These are phyloP conservation scores for Lepidochitona cinerea DNA, from an alignment of 2,888 invertebrate species.

Conservation along the genomic window DNA sequence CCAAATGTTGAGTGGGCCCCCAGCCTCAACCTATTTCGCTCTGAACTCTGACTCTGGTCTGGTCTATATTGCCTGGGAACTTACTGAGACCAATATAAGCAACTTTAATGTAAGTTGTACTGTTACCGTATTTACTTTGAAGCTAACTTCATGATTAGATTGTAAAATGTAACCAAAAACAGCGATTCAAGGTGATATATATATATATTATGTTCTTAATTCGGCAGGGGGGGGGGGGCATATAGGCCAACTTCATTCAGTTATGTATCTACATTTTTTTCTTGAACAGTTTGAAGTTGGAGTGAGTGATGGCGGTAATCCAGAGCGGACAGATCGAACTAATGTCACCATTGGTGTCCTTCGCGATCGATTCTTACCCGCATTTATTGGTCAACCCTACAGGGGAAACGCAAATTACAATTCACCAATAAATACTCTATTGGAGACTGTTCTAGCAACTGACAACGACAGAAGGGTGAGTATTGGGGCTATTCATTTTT, in stretches of 20 bases:
- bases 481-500: too few relatives aligned
- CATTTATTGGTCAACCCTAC: conserved; percentile 41
- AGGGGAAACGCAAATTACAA: conserved; percentile 27
- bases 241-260: too few relatives aligned
- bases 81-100: not conserved
- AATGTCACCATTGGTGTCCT: conserved; percentile 48
- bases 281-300: conserved; percentile 57
- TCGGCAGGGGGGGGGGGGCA: too few relatives aligned
- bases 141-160: too few relatives aligned
- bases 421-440: conserved; percentile 38
- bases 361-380: conserved; percentile 40
- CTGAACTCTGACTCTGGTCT: conserved; percentile 55
- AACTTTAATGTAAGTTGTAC: not conserved
- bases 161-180: too few relatives aligned
- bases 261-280: too few relatives aligned
- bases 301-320: conserved; percentile 52
- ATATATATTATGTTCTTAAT: too few relatives aligned
- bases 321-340: conserved; percentile 45
- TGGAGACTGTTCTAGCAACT: conserved; percentile 33
- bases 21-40: conserved; percentile 47
- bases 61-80: conserved; percentile 37
- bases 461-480: conserved; percentile 42
- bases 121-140: too few relatives aligned
- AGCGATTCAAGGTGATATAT: too few relatives aligned
- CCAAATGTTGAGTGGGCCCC: not conserved